These are phyloP conservation scores for Helicorthomorpha holstii DNA, from an alignment of 1,140 invertebrate genomes.

Conservation along the genomic window DNA sequence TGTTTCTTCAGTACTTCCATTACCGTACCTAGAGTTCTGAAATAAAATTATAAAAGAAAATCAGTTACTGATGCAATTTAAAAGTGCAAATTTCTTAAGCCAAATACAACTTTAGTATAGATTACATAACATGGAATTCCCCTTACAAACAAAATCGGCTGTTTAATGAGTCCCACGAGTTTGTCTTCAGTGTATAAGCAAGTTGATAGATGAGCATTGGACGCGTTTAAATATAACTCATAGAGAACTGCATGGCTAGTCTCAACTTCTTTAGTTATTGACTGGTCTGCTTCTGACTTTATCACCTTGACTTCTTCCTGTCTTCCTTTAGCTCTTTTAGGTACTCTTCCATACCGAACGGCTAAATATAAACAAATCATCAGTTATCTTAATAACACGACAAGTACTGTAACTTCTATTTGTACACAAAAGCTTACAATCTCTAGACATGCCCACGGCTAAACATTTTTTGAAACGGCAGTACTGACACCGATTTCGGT, in stretches of 20 bases:
- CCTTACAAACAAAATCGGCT: conserved; percentile 47
- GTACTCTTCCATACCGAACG: conserved; percentile 86
- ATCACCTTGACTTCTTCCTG: conserved; percentile 30
- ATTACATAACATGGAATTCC: background rate
- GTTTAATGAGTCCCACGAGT: conserved; percentile 43
- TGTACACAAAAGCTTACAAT: conserved; percentile 52
- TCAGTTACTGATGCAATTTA: no score
- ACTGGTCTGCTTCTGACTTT: conserved; percentile 17
- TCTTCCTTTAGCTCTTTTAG: conserved; percentile 73
- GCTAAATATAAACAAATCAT: conserved; percentile 35
- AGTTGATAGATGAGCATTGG: conserved; percentile 73
- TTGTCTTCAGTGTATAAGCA: conserved; percentile 81
- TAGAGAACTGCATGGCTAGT: conserved; percentile 45
- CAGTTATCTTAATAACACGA: background rate
- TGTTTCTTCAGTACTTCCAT: conserved; percentile 13
- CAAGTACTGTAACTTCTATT: background rate
- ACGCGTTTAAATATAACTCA: conserved; percentile 70
- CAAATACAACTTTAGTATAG: background rate
- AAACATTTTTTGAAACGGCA: conserved; percentile 98
- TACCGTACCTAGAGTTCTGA: conserved; percentile 8
- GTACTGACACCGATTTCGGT: conserved; percentile 93
- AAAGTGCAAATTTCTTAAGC: no score
- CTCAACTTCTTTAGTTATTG: conserved; percentile 20
- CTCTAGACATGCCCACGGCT: conserved; percentile 92
- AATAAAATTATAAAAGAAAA: no score